Conservation (phyloP, 2,888 invertebrate genomes). For the Melinopterus prodromus region DNA sequence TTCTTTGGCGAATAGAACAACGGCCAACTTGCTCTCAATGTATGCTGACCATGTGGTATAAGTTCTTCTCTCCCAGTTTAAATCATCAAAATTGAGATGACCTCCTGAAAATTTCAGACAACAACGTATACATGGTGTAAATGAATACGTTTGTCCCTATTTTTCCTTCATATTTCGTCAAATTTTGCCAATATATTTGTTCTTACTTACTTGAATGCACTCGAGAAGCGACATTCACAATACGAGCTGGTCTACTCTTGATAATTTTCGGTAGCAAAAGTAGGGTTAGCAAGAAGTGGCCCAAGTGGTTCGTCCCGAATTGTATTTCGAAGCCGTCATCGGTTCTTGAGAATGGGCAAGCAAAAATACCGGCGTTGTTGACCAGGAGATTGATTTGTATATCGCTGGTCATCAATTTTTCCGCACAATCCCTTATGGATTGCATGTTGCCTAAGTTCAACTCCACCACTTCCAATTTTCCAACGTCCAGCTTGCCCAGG, state of each 20-base stretch:
- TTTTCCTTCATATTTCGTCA: too few relatives aligned
- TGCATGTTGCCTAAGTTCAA: conserved; percentile 57
- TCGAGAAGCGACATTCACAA: conserved; percentile 51
- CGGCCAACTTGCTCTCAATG: conserved; percentile 80
- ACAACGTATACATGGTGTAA: conserved; percentile 61
- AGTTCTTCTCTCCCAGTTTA: conserved; percentile 72
- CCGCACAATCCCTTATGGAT: conserved; percentile 58
- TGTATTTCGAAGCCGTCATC: conserved; percentile 73
- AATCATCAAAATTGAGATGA: conserved; percentile 71
- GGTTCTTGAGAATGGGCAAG: conserved; percentile 66
- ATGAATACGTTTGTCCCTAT: too few relatives aligned
- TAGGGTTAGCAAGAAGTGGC: conserved; percentile 59
- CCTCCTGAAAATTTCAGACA: conserved; percentile 53
- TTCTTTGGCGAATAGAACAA: conserved; percentile 77
- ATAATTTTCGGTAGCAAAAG: conserved; percentile 62
- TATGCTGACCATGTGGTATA: conserved; percentile 76
- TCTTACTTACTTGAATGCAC: background rate
- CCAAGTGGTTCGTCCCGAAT: conserved; percentile 71
- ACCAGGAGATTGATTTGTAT: conserved; percentile 68
- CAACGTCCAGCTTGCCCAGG: conserved; percentile 50
- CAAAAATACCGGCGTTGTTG: conserved; percentile 77
- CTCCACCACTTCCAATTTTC: conserved; percentile 59
- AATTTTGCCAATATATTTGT: too few relatives aligned
- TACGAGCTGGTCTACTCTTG: conserved; percentile 63
- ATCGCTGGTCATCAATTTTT: conserved; percentile 59